phyloP scores from a whole-genome alignment of 35 echinoderm and acorn worm genomes.

The Hemicentrotus pulcherrimus region DNA sequence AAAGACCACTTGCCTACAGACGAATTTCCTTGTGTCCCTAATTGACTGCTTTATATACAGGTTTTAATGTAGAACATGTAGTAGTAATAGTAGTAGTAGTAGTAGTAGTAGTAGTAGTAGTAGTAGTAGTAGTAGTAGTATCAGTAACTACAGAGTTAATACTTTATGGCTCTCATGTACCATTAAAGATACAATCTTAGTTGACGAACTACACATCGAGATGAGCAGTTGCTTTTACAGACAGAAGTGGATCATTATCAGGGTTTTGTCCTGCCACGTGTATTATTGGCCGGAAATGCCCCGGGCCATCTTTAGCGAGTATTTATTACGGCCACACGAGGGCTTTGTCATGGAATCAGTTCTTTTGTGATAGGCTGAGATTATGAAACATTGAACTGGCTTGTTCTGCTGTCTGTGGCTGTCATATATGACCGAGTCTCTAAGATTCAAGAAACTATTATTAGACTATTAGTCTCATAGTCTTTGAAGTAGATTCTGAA shows the following conservation, averaged over 20 bases:
- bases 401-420: too few species aligned
- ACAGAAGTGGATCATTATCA: neutral
- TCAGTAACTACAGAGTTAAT: too few species aligned
- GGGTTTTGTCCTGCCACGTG: neutral
- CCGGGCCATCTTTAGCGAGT: neutral
- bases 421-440: neutral
- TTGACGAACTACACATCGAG: neutral
- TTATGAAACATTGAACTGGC: neutral
- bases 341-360: neutral
- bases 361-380: slow-evolving; percentile 16
- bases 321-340: neutral
- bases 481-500: neutral
- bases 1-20: too few species aligned
- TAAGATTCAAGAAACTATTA: neutral
- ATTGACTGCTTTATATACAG: too few species aligned
- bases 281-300: neutral
- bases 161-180: too few species aligned
- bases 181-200: too few species aligned
- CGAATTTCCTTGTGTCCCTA: too few species aligned
- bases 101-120: too few species aligned
- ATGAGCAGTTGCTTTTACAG: neutral
- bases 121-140: too few species aligned
- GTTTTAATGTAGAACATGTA: too few species aligned
- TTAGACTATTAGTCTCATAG: neutral
- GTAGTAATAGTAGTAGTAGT: too few species aligned